These are phyloP conservation scores for Eurytoma californica DNA, from an alignment of 2,888 invertebrate genomes.

Conservation along the genomic window DNA sequence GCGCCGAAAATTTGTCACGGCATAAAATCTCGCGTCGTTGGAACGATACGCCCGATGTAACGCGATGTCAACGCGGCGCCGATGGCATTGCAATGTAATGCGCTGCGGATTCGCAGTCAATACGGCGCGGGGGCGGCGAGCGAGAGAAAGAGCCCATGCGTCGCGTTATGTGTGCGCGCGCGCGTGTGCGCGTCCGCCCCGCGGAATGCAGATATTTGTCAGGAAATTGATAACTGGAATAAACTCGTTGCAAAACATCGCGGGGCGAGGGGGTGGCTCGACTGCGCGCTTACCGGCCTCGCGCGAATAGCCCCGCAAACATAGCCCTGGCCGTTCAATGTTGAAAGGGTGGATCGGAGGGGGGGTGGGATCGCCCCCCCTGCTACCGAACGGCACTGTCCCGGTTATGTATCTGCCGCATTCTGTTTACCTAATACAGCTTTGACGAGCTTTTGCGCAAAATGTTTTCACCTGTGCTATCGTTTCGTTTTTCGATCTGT, in stretches of 20 bases:
- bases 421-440: slow-evolving; percentile 55
- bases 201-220: slow-evolving; percentile 73
- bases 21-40: slow-evolving; percentile 52
- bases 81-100: slow-evolving; percentile 59
- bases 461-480: slow-evolving; percentile 50
- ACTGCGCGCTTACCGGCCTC: slow-evolving; percentile 28
- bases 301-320: slow-evolving; percentile 32
- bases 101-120: slow-evolving; percentile 61
- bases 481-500: slow-evolving; percentile 44
- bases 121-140: slow-evolving; percentile 54
- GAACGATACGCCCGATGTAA: slow-evolving; percentile 51
- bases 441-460: slow-evolving; percentile 55
- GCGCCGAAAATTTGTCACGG: slow-evolving; percentile 22
- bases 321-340: slow-evolving; percentile 24
- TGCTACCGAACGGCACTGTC: not conserved
- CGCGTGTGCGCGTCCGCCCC: slow-evolving; percentile 30
- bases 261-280: not conserved
- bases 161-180: not conserved
- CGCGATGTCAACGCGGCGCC: slow-evolving; percentile 48
- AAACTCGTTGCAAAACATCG: slow-evolving; percentile 71
- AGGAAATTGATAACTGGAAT: slow-evolving; percentile 74
- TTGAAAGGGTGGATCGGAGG: slow-evolving; percentile 6
- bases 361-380: not conserved
- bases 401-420: slow-evolving; percentile 52
- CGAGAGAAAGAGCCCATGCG: not conserved